Conservation (phyloP, 2,113 vertebrate genomes). For the Gymnobelideus leadbeateri region DNA sequence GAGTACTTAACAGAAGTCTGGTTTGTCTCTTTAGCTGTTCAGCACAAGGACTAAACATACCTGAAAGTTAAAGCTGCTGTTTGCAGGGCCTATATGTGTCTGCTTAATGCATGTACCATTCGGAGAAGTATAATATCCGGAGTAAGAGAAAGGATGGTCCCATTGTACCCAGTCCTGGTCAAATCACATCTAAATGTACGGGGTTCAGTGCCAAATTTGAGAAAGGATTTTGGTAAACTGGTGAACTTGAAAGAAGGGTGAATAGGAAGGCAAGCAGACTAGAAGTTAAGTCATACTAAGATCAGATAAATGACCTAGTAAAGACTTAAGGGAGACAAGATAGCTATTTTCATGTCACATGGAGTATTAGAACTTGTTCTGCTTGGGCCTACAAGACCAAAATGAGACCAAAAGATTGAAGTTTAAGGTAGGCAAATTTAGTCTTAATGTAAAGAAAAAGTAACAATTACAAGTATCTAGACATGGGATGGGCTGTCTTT, state of each 20-base stretch:
- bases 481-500: neutral
- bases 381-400: neutral
- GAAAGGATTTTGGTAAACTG: neutral
- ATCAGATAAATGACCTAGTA: neutral
- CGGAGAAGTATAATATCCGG: neutral
- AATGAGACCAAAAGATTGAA: neutral
- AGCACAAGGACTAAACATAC: neutral
- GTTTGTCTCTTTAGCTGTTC: neutral
- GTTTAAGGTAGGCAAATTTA: neutral
- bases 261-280: neutral
- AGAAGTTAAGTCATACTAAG: neutral
- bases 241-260: neutral
- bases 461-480: neutral
- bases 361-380: neutral
- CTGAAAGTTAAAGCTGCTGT: neutral
- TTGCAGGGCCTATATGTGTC: neutral
- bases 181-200: neutral
- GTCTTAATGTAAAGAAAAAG: neutral
- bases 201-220: neutral
- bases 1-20: neutral
- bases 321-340: neutral
- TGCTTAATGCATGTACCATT: neutral
- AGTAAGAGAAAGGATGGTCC: neutral
- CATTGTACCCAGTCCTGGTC: neutral
- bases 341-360: neutral